phyloP scores from a whole-genome alignment of 2,888 invertebrate species.

The Emesis castigata region DNA sequence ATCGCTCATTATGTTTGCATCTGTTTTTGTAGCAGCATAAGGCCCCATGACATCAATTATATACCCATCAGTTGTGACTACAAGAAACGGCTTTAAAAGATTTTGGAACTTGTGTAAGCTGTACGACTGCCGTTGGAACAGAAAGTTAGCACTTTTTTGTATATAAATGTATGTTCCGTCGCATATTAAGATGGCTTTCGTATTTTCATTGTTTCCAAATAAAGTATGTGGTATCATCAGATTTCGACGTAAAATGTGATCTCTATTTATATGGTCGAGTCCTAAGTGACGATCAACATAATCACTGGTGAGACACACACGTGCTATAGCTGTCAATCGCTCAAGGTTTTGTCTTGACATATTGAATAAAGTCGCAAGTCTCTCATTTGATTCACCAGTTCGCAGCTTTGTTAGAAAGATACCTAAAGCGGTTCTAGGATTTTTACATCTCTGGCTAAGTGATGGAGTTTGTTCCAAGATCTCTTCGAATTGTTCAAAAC shows the following conservation, averaged over 20 bases:
- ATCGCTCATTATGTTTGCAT: slow-evolving; percentile 39
- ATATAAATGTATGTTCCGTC: too few species aligned
- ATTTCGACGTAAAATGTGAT: slow-evolving; percentile 13
- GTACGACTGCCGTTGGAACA: too few species aligned
- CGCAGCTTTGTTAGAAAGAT: slow-evolving; percentile 8
- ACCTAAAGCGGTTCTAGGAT: background rate
- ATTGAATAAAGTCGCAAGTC: slow-evolving; percentile 8
- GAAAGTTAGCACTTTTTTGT: too few species aligned
- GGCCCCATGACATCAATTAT: slow-evolving; percentile 34
- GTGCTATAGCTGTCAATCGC: background rate
- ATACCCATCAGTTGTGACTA: slow-evolving; percentile 33
- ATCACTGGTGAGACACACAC: background rate
- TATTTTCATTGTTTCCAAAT: too few species aligned
- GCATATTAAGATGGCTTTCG: too few species aligned
- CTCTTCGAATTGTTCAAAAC: background rate
- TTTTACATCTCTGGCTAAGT: background rate
- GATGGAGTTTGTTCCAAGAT: background rate
- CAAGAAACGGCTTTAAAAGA: background rate
- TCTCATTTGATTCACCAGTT: slow-evolving; percentile 4
- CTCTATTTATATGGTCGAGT: slow-evolving; percentile 11
- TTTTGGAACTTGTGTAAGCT: too few species aligned
- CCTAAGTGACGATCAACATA: slow-evolving; percentile 13
- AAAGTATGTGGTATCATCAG: slow-evolving; percentile 14
- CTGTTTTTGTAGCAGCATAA: slow-evolving; percentile 44
- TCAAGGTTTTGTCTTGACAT: background rate